phyloP scores from a whole-genome alignment of 2,888 invertebrate genomes.

The Drosophila recens region DNA sequence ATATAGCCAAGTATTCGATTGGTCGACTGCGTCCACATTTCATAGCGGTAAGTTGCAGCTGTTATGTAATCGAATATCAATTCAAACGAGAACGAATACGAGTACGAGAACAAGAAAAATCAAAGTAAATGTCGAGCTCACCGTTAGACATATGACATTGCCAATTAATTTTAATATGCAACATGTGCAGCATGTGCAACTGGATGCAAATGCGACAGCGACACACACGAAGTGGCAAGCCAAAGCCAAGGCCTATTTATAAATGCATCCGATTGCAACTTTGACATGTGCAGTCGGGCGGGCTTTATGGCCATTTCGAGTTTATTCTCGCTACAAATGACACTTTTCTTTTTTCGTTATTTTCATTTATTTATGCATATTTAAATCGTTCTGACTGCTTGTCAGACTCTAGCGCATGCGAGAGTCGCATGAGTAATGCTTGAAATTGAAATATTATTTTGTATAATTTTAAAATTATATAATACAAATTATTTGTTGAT shows the following conservation, averaged over 20 bases:
- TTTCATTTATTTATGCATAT: constrained; percentile 37
- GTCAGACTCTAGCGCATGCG: constrained; percentile 29
- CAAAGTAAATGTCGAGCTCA: constrained; percentile 1
- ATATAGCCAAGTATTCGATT: constrained; percentile 96
- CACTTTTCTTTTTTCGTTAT: constrained; percentile 20
- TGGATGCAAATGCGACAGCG: constrained; percentile 26
- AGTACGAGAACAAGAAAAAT: constrained; percentile 1
- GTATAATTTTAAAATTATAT: no score
- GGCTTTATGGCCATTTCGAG: constrained; percentile 12
- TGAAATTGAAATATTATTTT: neutral
- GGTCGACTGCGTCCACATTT: constrained; percentile 98
- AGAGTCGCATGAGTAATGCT: neutral
- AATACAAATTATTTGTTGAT: no score
- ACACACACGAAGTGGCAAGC: constrained; percentile 29
- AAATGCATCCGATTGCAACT: constrained; percentile 28
- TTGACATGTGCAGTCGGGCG: constrained; percentile 24
- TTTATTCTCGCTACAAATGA: constrained; percentile 23
- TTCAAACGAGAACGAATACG: constrained; percentile 2
- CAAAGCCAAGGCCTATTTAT: constrained; percentile 54
- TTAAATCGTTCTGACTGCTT: constrained; percentile 55
- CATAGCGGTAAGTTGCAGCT: constrained; percentile 88
- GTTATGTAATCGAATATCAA: constrained; percentile 32
- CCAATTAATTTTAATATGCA: constrained; percentile 71
- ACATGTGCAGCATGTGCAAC: constrained; percentile 53
- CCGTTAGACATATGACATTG: constrained; percentile 24